Conservation (phyloP, 2,113 vertebrate species). For the Brienomyrus brachyistius region DNA sequence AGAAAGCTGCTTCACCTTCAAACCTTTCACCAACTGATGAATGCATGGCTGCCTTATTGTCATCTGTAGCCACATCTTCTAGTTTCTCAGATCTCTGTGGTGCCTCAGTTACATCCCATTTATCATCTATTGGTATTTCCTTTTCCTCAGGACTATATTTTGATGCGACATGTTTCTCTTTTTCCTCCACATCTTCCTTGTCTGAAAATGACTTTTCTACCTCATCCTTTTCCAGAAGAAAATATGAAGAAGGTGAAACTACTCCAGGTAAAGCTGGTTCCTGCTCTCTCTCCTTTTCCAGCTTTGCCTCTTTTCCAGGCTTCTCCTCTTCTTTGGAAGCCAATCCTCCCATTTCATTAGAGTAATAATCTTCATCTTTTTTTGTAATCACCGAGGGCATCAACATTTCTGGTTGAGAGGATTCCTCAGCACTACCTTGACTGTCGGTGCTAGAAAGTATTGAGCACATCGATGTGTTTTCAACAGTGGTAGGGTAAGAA, state of each 20-base stretch:
- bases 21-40: not conserved
- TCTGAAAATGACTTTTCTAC: not conserved
- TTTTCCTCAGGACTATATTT: conserved; percentile 19
- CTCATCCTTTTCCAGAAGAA: conserved; percentile 19
- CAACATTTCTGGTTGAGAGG: not conserved
- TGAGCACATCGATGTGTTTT: conserved; percentile 8
- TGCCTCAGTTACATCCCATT: conserved; percentile 3
- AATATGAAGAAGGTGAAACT: conserved; percentile 12
- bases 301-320: conserved; percentile 17
- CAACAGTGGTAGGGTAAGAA: conserved; percentile 2
- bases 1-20: not conserved
- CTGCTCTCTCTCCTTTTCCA: conserved; percentile 16
- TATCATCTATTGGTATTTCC: not conserved
- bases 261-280: conserved; percentile 1
- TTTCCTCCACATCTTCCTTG: not conserved
- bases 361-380: conserved; percentile 19
- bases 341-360: not conserved
- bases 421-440: conserved; percentile 7
- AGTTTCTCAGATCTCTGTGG: not conserved
- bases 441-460: conserved; percentile 8
- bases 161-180: not conserved
- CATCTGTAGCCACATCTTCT: not conserved
- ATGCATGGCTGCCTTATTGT: not conserved
- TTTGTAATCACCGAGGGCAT: not conserved
- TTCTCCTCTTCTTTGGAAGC: conserved; percentile 17